These are phyloP conservation scores for Allacma fusca DNA, from an alignment of 2,888 invertebrate genomes.

Conservation along the genomic window DNA sequence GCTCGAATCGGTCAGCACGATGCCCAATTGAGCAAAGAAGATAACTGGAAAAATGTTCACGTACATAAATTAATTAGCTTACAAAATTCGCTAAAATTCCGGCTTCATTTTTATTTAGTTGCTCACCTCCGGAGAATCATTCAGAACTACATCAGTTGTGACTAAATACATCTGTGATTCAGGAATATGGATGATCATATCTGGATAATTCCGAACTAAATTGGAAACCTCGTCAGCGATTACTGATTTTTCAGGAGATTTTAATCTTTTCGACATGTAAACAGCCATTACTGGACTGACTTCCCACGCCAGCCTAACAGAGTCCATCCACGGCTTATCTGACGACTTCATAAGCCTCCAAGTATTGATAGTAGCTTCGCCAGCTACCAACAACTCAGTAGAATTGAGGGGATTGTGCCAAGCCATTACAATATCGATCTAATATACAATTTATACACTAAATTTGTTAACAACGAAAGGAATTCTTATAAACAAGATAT, in stretches of 20 bases:
- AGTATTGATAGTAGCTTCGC: slow-evolving; percentile 86
- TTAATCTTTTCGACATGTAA: slow-evolving; percentile 73
- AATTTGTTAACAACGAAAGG: slow-evolving; percentile 1
- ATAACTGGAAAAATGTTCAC: slow-evolving; percentile 76
- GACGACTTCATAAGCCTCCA: slow-evolving; percentile 90
- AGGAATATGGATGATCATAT: slow-evolving; percentile 88
- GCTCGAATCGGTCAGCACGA: slow-evolving; percentile 90
- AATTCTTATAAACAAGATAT: neutral
- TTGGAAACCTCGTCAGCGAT: slow-evolving; percentile 85
- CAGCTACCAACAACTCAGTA: slow-evolving; percentile 76
- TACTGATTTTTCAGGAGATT: slow-evolving; percentile 54
- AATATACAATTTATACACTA: slow-evolving; percentile 53
- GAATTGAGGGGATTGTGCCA: slow-evolving; percentile 94
- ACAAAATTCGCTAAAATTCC: no score
- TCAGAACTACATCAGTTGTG: slow-evolving; percentile 88
- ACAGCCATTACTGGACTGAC: slow-evolving; percentile 93
- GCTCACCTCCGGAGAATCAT: slow-evolving; percentile 84
- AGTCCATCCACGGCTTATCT: slow-evolving; percentile 85
- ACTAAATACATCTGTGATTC: slow-evolving; percentile 94
- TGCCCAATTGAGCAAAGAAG: slow-evolving; percentile 94
- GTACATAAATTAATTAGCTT: no score
- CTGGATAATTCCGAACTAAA: no score
- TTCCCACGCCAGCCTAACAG: slow-evolving; percentile 93
- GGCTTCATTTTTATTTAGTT: neutral
- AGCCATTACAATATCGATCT: slow-evolving; percentile 91